phyloP scores from a whole-genome alignment of 1,140 invertebrate species.

The Ctenoplectra terminalis region DNA sequence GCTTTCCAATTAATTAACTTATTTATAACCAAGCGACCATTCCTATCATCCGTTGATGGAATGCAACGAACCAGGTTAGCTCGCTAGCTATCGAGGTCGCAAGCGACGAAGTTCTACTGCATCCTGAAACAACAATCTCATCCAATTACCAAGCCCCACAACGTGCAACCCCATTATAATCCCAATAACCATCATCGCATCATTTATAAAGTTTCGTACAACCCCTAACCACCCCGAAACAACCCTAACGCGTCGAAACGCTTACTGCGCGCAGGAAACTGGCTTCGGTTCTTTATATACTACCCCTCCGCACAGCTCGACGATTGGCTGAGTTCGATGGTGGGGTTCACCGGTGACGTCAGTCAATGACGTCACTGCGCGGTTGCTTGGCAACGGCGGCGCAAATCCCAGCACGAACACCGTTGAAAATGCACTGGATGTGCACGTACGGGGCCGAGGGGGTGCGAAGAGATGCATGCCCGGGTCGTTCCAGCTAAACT shows the following conservation, averaged over 20 bases:
- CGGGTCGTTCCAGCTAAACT: slow-evolving; percentile 71
- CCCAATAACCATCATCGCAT: neutral
- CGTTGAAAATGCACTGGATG: slow-evolving; percentile 49
- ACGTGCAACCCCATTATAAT: neutral
- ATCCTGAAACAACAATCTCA: no score
- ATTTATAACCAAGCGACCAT: no score
- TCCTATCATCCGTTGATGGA: no score
- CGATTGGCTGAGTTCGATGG: slow-evolving; percentile 35
- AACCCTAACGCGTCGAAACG: slow-evolving; percentile 5
- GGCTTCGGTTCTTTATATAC: slow-evolving; percentile 23
- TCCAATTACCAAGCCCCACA: neutral
- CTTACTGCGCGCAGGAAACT: neutral
- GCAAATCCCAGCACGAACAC: slow-evolving; percentile 72
- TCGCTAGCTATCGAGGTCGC: no score
- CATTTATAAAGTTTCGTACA: neutral
- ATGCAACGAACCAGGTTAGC: no score
- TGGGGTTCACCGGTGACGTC: slow-evolving; percentile 64
- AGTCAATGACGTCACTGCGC: slow-evolving; percentile 67
- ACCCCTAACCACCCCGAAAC: no score
- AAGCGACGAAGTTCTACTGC: no score
- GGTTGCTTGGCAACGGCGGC: slow-evolving; percentile 67
- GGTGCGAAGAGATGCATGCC: slow-evolving; percentile 59
- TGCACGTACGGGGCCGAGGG: slow-evolving; percentile 31
- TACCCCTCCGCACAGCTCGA: neutral
- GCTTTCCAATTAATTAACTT: no score